These are phyloP conservation scores for Panzeria rudis DNA, from an alignment of 2,888 invertebrate species.

Conservation along the genomic window DNA sequence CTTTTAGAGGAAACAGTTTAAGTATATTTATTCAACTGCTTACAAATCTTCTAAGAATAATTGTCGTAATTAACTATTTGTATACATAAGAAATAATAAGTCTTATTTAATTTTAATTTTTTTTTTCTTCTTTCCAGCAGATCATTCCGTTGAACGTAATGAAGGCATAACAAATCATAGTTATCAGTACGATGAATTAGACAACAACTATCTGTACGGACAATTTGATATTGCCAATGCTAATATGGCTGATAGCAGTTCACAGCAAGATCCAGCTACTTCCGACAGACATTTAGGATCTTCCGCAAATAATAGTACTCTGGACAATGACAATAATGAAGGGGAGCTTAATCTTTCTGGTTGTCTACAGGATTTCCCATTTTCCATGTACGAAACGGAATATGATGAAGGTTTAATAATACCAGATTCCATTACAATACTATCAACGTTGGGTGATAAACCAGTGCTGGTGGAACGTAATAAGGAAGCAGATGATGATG, in stretches of 20 bases:
- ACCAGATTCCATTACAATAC: slow-evolving; percentile 89
- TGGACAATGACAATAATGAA: slow-evolving; percentile 9
- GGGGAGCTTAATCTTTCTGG: slow-evolving; percentile 75
- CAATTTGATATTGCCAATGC: slow-evolving; percentile 74
- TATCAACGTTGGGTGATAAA: slow-evolving; percentile 85
- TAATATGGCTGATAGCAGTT: slow-evolving; percentile 73
- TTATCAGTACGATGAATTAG: slow-evolving; percentile 78
- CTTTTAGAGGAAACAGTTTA: slow-evolving; percentile 10
- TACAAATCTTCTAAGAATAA: background rate
- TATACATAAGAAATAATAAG: background rate
- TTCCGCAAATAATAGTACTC: slow-evolving; percentile 48
- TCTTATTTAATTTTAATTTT: slow-evolving; percentile 2
- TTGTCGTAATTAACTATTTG: slow-evolving; percentile 1
- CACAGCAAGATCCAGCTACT: slow-evolving; percentile 51
- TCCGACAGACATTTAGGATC: background rate
- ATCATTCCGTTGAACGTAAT: slow-evolving; percentile 58
- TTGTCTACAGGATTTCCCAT: slow-evolving; percentile 85
- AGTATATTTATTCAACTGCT: slow-evolving; percentile 7
- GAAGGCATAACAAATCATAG: slow-evolving; percentile 77
- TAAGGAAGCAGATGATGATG: slow-evolving; percentile 81
- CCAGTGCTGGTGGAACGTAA: slow-evolving; percentile 84
- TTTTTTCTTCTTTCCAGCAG: slow-evolving; percentile 14
- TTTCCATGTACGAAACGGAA: slow-evolving; percentile 87
- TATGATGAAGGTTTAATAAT: slow-evolving; percentile 92
- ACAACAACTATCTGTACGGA: slow-evolving; percentile 75